Percentiles rank a stretch among this genome's conserved stretches.
Evolutionary conservation across 2,888 invertebrate species (phyloP).

Genomic region (Chouioia cunea): DNA sequence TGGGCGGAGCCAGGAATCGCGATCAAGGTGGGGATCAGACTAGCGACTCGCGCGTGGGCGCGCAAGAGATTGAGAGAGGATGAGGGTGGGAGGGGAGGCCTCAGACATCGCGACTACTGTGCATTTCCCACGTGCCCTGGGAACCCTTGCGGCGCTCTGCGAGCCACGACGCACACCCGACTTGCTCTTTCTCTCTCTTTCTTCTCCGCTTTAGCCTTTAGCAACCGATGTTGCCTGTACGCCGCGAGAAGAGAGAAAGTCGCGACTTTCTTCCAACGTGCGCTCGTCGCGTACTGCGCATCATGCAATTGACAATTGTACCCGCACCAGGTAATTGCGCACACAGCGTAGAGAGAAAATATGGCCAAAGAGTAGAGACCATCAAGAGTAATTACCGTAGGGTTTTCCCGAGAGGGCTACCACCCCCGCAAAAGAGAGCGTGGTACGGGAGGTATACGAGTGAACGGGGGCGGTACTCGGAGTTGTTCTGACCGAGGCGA

Average conservation of each 20-base stretch:
- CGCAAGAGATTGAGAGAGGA: conserved; percentile 60
- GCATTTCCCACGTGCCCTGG: conserved; percentile 75
- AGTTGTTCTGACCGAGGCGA: conserved; percentile 35
- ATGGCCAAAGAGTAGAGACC: conserved; percentile 10
- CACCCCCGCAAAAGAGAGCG: conserved; percentile 57
- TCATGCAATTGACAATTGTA: conserved; percentile 40
- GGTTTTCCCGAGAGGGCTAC: conserved; percentile 58
- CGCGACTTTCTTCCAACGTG: conserved; percentile 14
- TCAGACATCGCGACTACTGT: conserved; percentile 73
- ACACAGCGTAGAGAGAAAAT: neutral
- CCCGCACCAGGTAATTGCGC: conserved; percentile 17
- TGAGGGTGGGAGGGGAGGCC: conserved; percentile 55
- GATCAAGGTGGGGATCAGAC: neutral
- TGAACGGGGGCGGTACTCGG: neutral
- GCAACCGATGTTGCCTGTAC: neutral
- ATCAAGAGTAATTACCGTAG: conserved; percentile 22
- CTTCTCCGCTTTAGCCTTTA: neutral
- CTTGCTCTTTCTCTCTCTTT: neutral
- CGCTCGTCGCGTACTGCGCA: neutral
- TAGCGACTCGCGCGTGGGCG: neutral
- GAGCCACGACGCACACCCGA: conserved; percentile 40
- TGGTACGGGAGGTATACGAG: conserved; percentile 45
- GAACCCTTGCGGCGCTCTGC: conserved; percentile 67
- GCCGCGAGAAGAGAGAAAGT: conserved; percentile 31
- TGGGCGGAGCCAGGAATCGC: conserved; percentile 58